phyloP scores from a whole-genome alignment of 2,113 vertebrate species.

The Lonchura striata region DNA sequence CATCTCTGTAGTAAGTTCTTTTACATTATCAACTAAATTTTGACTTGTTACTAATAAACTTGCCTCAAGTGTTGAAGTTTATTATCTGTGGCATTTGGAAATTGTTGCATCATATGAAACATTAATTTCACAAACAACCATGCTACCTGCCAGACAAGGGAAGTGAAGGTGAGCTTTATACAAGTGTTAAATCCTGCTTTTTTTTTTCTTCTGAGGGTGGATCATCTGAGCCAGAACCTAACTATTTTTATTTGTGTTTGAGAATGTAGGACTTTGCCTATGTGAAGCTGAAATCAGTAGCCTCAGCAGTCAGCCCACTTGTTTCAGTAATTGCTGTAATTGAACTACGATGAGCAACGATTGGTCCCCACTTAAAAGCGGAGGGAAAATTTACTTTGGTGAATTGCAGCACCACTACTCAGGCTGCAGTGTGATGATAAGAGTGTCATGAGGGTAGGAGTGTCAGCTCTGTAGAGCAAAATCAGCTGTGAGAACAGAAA shows the following conservation, averaged over 20 bases:
- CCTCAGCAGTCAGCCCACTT: background rate
- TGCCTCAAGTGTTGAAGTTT: background rate
- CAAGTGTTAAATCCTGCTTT: background rate
- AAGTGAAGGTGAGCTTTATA: background rate
- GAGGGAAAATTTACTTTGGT: background rate
- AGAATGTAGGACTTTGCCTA: background rate
- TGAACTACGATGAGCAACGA: background rate
- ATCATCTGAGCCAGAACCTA: background rate
- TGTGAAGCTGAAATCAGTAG: background rate
- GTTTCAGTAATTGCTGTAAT: background rate
- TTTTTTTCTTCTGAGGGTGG: background rate
- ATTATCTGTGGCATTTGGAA: background rate
- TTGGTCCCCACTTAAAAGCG: background rate
- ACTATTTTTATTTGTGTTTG: background rate
- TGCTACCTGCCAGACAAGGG: background rate
- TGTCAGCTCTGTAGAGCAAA: background rate
- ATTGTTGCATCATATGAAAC: background rate
- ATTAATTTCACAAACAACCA: background rate
- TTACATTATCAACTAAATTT: background rate
- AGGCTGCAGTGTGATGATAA: background rate
- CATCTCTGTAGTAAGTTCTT: background rate
- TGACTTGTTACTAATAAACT: background rate
- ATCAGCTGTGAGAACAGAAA: background rate
- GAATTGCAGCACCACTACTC: background rate
- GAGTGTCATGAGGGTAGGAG: background rate